A percentile compares a stretch with the other conserved stretches of the same genome.
These are phyloP conservation scores for Lagodon rhomboides DNA, from an alignment of 2,797 vertebrate genomes.

Conservation along the genomic window DNA sequence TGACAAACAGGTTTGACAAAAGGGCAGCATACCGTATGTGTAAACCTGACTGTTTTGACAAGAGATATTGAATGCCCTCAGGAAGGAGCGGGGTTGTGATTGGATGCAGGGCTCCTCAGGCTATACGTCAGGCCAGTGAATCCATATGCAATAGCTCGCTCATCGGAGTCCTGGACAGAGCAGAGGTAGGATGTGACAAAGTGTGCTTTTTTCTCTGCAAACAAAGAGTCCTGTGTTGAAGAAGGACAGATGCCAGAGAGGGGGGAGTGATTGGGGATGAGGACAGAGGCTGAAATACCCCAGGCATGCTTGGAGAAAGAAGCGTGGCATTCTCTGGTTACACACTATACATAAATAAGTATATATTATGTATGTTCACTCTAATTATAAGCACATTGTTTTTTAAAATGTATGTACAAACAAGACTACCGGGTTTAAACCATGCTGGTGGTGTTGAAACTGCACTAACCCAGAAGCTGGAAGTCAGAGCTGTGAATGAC, in stretches of 20 bases:
- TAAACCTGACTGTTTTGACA: slow-evolving; percentile 40
- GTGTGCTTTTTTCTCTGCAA: slow-evolving; percentile 68
- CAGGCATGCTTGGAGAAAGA: slow-evolving; percentile 54
- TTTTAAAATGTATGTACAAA: background rate
- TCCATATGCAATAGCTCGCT: slow-evolving; percentile 65
- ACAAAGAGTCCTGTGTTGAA: slow-evolving; percentile 80
- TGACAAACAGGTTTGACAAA: slow-evolving; percentile 66
- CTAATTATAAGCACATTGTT: background rate
- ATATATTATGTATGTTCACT: slow-evolving; percentile 9
- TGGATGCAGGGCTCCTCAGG: slow-evolving; percentile 41
- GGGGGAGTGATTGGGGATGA: slow-evolving; percentile 56
- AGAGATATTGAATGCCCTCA: slow-evolving; percentile 3
- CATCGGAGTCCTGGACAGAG: slow-evolving; percentile 60
- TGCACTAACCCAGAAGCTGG: too few species aligned
- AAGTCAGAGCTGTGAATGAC: too few species aligned
- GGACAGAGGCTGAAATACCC: slow-evolving; percentile 64
- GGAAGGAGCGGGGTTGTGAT: slow-evolving; percentile 37
- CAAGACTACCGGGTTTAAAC: background rate
- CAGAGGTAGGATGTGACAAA: slow-evolving; percentile 80
- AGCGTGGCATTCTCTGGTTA: slow-evolving; percentile 45
- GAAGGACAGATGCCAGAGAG: slow-evolving; percentile 68
- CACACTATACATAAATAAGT: slow-evolving; percentile 26
- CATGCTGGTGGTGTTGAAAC: background rate
- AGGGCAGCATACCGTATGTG: slow-evolving; percentile 11
- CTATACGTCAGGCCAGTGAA: slow-evolving; percentile 63